Percentiles rank a stretch among this genome's conserved stretches.
phyloP scores from a whole-genome alignment of 2,797 vertebrate genomes.

The Amblyopsis hoosieri region DNA sequence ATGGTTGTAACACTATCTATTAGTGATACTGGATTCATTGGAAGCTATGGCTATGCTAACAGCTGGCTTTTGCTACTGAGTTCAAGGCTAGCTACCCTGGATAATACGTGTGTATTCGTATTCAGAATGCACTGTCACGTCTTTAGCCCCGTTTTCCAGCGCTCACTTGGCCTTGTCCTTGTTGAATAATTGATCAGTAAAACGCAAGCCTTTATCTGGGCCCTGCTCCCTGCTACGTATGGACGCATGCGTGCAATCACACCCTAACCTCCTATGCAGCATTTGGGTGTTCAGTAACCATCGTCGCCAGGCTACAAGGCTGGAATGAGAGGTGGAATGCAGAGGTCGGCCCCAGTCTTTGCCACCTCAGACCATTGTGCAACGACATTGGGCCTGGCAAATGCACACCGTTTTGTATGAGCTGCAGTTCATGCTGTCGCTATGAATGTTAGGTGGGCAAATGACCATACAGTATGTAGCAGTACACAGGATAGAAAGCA shows the following conservation, averaged over 20 bases:
- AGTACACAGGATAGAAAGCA: too few relatives aligned
- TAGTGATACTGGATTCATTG: too few relatives aligned
- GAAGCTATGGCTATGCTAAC: too few relatives aligned
- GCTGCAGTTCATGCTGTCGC: too few relatives aligned
- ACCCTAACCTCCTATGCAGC: constrained; percentile 6
- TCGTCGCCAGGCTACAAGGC: constrained; percentile 31
- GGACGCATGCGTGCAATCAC: constrained; percentile 24
- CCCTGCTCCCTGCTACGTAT: constrained; percentile 43
- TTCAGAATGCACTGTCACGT: constrained; percentile 45
- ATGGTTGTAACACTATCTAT: too few relatives aligned
- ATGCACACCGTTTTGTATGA: too few relatives aligned
- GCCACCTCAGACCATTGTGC: too few relatives aligned
- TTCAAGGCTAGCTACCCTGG: too few relatives aligned
- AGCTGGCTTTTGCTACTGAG: too few relatives aligned
- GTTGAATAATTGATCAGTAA: constrained; percentile 70
- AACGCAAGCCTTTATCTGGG: constrained; percentile 48
- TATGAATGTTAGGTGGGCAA: too few relatives aligned
- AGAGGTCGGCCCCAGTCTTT: background rate
- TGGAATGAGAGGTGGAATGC: constrained; percentile 18
- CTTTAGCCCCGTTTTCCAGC: constrained; percentile 23
- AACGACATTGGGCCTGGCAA: too few relatives aligned
- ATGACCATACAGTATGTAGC: too few relatives aligned
- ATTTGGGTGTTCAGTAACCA: constrained; percentile 26
- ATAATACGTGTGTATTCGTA: constrained; percentile 7
- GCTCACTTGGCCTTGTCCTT: constrained; percentile 62